A percentile compares a stretch with the other conserved stretches of the same genome.
These are phyloP conservation scores for Myotis findleyi DNA, from an alignment of 2,797 vertebrate genomes.

Conservation along the genomic window DNA sequence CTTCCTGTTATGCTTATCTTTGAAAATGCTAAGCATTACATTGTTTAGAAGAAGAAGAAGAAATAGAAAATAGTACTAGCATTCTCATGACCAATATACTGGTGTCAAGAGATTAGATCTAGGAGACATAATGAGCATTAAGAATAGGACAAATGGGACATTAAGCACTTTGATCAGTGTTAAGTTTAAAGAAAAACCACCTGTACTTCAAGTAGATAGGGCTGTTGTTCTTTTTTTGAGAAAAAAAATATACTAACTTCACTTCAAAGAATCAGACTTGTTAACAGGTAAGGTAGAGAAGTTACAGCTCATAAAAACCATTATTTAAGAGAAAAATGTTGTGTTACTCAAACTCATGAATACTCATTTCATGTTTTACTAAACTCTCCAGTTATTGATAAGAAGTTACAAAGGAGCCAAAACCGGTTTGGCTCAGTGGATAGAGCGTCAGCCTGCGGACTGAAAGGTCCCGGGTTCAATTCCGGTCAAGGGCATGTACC, in stretches of 20 bases:
- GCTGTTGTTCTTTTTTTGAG: neutral
- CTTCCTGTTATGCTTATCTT: conserved; percentile 48
- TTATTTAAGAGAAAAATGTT: neutral
- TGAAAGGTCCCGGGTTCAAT: no score
- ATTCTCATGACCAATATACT: neutral
- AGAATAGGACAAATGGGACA: conserved; percentile 35
- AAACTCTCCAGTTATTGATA: neutral
- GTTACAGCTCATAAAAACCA: neutral
- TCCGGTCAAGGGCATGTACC: no score
- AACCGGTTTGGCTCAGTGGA: no score
- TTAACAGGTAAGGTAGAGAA: neutral
- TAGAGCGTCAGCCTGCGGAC: no score
- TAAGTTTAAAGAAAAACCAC: conserved; percentile 53
- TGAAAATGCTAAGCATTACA: conserved; percentile 33
- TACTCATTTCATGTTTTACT: neutral
- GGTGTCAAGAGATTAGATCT: conserved; percentile 2
- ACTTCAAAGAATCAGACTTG: neutral
- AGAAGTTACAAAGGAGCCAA: conserved; percentile 25
- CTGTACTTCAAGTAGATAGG: conserved; percentile 13
- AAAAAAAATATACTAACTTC: neutral
- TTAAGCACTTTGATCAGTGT: conserved; percentile 2
- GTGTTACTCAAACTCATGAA: neutral
- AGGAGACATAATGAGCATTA: conserved; percentile 37
- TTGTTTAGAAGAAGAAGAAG: conserved; percentile 39
- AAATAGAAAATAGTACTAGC: conserved; percentile 15